These are phyloP conservation scores for Perccottus glenii DNA, from an alignment of 2,113 vertebrate species.

Conservation along the genomic window DNA sequence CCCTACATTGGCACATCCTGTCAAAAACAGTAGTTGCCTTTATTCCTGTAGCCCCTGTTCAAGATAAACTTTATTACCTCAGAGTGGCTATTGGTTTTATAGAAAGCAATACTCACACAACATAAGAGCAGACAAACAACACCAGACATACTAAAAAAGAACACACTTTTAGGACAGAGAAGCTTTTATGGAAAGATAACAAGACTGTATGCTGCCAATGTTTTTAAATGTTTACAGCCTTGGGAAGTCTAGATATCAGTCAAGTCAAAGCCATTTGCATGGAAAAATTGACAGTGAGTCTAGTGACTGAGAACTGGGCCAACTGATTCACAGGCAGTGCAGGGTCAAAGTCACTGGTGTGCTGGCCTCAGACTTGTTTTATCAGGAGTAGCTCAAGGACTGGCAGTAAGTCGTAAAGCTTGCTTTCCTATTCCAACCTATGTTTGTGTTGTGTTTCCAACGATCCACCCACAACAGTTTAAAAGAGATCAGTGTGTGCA, in stretches of 20 bases:
- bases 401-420: constrained; percentile 7
- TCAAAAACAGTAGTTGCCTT: background rate
- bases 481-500: constrained; percentile 25
- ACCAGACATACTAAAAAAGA: too few species aligned
- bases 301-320: constrained; percentile 26
- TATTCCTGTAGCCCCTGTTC: background rate
- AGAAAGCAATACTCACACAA: too few species aligned
- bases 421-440: constrained; percentile 54
- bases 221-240: background rate
- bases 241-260: too few species aligned
- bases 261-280: constrained; percentile 21
- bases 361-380: constrained; percentile 36
- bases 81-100: too few species aligned
- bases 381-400: constrained; percentile 58
- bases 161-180: background rate
- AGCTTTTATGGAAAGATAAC: background rate
- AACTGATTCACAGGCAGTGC: constrained; percentile 35
- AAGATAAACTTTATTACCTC: too few species aligned
- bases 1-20: background rate
- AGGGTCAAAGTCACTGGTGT: constrained; percentile 47
- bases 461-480: constrained; percentile 22
- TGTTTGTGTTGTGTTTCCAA: constrained; percentile 31
- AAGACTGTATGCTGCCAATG: background rate
- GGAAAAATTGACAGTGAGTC: constrained; percentile 23
- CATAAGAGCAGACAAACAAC: too few species aligned